Base-by-base conservation (phyloP, 1,140 invertebrate genomes). In the Babylonia areolata region DNA sequence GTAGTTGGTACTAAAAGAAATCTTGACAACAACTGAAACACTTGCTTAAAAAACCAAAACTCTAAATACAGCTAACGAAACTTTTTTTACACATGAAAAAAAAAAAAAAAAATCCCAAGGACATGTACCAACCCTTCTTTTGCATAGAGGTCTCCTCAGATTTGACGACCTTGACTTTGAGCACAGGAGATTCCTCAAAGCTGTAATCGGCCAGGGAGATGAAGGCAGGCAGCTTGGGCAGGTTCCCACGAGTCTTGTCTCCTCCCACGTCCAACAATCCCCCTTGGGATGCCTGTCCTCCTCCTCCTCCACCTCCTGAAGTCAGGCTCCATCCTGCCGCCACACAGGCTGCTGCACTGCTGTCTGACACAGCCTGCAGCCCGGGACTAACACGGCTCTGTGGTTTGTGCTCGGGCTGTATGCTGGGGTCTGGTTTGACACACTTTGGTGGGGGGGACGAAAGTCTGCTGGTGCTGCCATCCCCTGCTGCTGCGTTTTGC, bases 141-240 rank as follows among this genome's bases (percentile, higher is more conserved):
- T 73, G 71, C 71, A 35, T 2, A 2, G 6, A 6, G 20, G 71
- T 35, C 31, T 73, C 35, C 71, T 17, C 11, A 17, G 17, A 40
- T 40, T 40, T 40, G 37, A 15, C 5, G 71, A 28, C 37, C 3
- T 17, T 35, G 75, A 3, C 35, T 40, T 40, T 40, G 33, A 42
- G 0, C 0, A 77, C 31, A 31, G 69, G 69, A 3, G 69, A 84
- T 33, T 84, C 82, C 15, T 46, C 64, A 1, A 69, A 20, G 51
- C 64, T 84, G 82, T 73, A 73, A 64, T 84, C 82, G 11, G 82
- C 82, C 40, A 84, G 31, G 23, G 82, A 84, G 42, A 84, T 84
- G 40, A 84, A 84, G 28, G 58, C 82, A 0, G 82, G 82, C 3
- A 84, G 40, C 11, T 73, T 39, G 9, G 78, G 39, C 17, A 39